Conservation (phyloP, 1,140 invertebrate genomes). For the Sycobia sp. region DNA sequence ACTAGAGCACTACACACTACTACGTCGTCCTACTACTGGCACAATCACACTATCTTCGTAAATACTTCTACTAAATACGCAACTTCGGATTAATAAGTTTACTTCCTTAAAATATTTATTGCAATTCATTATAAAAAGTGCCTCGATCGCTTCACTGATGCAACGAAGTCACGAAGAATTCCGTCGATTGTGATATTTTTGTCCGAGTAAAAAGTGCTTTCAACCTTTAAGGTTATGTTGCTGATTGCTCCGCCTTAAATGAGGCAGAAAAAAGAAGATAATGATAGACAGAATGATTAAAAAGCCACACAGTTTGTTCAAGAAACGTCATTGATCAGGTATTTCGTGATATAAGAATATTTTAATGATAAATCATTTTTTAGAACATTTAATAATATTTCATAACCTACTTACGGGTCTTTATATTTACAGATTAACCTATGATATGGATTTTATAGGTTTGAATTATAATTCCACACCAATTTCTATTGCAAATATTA, state of each 20-base stretch:
- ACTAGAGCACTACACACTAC: too few species aligned
- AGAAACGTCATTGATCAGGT: slow-evolving; percentile 32
- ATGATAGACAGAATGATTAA: slow-evolving; percentile 29
- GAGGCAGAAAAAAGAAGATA: slow-evolving; percentile 26
- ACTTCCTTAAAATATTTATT: background rate
- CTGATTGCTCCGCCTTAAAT: slow-evolving; percentile 27
- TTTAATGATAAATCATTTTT: background rate
- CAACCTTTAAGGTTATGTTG: slow-evolving; percentile 29
- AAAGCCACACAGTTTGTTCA: slow-evolving; percentile 19
- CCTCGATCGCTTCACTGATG: background rate
- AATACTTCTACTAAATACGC: slow-evolving; percentile 18
- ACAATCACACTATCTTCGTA: slow-evolving; percentile 5
- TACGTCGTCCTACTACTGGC: too few species aligned
- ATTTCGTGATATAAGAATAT: slow-evolving; percentile 29
- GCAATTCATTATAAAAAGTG: slow-evolving; percentile 15
- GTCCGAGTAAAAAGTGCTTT: slow-evolving; percentile 7
- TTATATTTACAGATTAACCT: slow-evolving; percentile 14
- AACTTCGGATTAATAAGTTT: background rate
- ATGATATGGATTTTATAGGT: slow-evolving; percentile 22
- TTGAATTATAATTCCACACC: background rate
- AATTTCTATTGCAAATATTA: slow-evolving; percentile 7
- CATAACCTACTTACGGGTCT: slow-evolving; percentile 20
- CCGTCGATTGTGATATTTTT: background rate
- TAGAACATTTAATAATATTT: background rate
- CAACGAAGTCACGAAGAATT: background rate